Base-by-base conservation (phyloP, 2,113 vertebrate genomes). In the Collichthys lucidus region DNA sequence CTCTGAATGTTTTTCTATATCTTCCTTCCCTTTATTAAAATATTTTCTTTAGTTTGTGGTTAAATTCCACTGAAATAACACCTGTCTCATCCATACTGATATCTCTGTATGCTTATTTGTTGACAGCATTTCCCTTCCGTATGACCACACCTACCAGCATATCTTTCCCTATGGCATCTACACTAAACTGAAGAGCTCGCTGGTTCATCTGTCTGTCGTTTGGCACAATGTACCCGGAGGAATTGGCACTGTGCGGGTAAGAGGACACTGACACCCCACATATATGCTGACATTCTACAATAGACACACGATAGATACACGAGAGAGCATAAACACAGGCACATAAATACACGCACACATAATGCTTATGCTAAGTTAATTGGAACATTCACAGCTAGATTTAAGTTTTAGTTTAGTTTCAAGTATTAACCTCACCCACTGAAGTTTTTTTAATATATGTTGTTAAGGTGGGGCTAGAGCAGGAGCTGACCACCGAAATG, bases 131-230 rank as follows among this genome's bases (percentile, higher is more conserved):
- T 88, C 90, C 11, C 90, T 95, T 63, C 95, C 95, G 0, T 95
- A 92, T 5, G 93, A 95, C 47, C 93, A 95, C 87, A 93, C 92
- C 17, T 94, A 95, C 74, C 93, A 94, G 85, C 92, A 91, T 3
- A 89, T 95, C 16, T 95, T 92, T 11, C 72, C 66, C 0, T 95
- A 93, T 10, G 95, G 95, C 69, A 85, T 94, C 84, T 92, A 92
- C 88, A 93, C 90, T 9, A 85, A 65, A 55, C 91, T 95, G 61
- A 91, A 15, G 72, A 95, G 93, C 89, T 85, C 75, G 0, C 31
- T 95, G 79, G 83, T 95, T 42, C 92, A 92, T 4, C 79, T 95
- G 22, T 87, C 93, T 2, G 83, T 95, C 82, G 91, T 88, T 65
- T 95, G 95, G 95, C 82, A 89, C 76, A 85, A 2, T 66, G 76